These are phyloP conservation scores for Vesta saturnalis DNA, from an alignment of 2,888 invertebrate genomes.

Conservation along the genomic window DNA sequence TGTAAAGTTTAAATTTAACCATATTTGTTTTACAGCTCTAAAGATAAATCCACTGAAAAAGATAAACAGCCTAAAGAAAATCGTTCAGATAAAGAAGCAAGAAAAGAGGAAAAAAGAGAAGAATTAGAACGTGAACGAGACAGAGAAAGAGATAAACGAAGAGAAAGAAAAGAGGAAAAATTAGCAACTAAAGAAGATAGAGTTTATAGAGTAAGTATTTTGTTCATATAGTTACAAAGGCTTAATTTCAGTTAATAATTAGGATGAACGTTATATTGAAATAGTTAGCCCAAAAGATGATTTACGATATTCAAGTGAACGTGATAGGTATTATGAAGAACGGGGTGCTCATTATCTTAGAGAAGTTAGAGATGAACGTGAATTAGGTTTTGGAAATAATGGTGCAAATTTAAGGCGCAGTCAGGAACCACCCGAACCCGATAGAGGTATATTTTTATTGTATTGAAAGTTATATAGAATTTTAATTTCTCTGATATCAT, in stretches of 20 bases:
- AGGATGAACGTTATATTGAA: constrained; percentile 66
- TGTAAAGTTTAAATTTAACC: background rate
- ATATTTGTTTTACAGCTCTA: constrained; percentile 21
- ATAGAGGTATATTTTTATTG: constrained; percentile 65
- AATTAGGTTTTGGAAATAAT: constrained; percentile 67
- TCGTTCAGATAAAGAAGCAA: constrained; percentile 62
- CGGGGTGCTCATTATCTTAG: constrained; percentile 58
- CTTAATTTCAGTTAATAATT: constrained; percentile 33
- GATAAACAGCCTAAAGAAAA: constrained; percentile 61
- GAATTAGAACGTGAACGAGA: constrained; percentile 67
- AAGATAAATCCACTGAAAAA: constrained; percentile 57
- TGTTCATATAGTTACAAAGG: too few species aligned
- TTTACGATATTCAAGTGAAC: constrained; percentile 62
- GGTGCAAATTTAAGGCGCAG: constrained; percentile 64
- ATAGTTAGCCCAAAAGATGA: constrained; percentile 59
- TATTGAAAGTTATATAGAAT: background rate
- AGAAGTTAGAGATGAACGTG: constrained; percentile 62
- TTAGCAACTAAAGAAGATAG: constrained; percentile 56
- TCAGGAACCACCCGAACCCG: constrained; percentile 68
- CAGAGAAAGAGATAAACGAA: constrained; percentile 69
- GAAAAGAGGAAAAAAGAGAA: constrained; percentile 66
- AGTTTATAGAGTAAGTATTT: constrained; percentile 57
- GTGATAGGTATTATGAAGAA: constrained; percentile 65
- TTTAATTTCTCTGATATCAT: background rate
- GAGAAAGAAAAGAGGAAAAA: constrained; percentile 66